Evolutionary conservation across 2,113 vertebrate genomes (phyloP).

Genomic region (Blennius ocellaris): DNA sequence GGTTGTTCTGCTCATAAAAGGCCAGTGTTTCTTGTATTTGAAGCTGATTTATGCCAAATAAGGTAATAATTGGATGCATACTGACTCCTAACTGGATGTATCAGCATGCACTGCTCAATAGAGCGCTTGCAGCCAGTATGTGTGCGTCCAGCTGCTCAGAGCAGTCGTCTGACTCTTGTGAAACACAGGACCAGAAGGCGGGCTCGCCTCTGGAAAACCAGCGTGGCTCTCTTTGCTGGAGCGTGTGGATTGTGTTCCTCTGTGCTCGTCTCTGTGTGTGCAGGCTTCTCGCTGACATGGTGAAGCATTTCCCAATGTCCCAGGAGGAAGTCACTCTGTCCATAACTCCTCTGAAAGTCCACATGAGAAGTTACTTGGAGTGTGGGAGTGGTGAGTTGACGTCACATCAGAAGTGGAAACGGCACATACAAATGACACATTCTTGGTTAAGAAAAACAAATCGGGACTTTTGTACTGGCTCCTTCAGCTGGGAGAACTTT

Average conservation of each 20-base stretch:
- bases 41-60: too few relatives aligned
- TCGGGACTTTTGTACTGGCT: too few relatives aligned
- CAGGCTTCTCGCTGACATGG: slow-evolving; percentile 83
- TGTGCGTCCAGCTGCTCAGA: not conserved
- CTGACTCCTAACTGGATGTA: not conserved
- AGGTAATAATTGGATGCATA: not conserved
- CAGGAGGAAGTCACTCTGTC: slow-evolving; percentile 94
- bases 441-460: too few relatives aligned
- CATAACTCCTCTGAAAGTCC: slow-evolving; percentile 84
- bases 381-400: slow-evolving; percentile 83
- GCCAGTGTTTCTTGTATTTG: not conserved
- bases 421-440: too few relatives aligned
- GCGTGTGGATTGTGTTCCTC: not conserved
- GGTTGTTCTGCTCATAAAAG: not conserved
- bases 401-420: not conserved
- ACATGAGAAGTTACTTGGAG: slow-evolving; percentile 87
- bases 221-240: not conserved
- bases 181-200: too few relatives aligned
- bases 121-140: not conserved
- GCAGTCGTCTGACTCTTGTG: too few relatives aligned
- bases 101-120: not conserved
- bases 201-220: too few relatives aligned
- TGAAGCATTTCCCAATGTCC: slow-evolving; percentile 88
- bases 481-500: too few relatives aligned
- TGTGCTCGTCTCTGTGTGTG: slow-evolving; percentile 10